A percentile compares a stretch with the other conserved stretches of the same genome.
phyloP scores from a whole-genome alignment of 2,888 invertebrate species.

The Keiferia lycopersicella region DNA sequence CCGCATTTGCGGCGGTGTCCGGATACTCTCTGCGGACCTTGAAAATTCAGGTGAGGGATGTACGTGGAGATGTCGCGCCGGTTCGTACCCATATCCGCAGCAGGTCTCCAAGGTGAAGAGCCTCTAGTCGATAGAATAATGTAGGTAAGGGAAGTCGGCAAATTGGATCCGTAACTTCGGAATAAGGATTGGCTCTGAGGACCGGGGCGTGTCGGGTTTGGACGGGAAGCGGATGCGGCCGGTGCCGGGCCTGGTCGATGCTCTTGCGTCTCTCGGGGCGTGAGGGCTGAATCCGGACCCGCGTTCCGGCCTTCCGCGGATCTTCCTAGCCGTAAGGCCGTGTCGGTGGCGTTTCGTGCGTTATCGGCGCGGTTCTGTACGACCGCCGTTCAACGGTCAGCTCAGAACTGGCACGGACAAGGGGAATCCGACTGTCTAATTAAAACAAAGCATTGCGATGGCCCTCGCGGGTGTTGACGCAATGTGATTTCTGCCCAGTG shows the following conservation, averaged over 20 bases:
- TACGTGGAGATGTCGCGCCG: conserved; percentile 58
- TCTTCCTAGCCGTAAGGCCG: conserved; percentile 45
- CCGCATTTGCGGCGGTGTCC: conserved; percentile 50
- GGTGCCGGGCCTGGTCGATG: conserved; percentile 42
- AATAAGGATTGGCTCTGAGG: conserved; percentile 88
- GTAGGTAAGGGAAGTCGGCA: conserved; percentile 86
- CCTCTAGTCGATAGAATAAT: conserved; percentile 84
- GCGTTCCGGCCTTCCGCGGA: conserved; percentile 45
- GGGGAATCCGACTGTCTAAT: conserved; percentile 85
- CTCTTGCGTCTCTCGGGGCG: conserved; percentile 33
- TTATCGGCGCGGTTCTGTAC: conserved; percentile 40
- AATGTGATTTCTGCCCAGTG: conserved; percentile 87
- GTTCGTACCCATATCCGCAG: conserved; percentile 87
- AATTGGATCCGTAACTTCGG: conserved; percentile 85
- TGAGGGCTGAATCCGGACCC: conserved; percentile 56
- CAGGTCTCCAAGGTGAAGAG: conserved; percentile 88
- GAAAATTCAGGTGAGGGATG: conserved; percentile 59
- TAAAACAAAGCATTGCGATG: conserved; percentile 87
- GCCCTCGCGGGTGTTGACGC: conserved; percentile 82
- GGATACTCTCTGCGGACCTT: conserved; percentile 58
- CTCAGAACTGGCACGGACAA: conserved; percentile 84
- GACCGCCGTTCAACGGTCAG: conserved; percentile 72
- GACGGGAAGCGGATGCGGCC: conserved; percentile 53
- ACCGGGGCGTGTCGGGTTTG: conserved; percentile 82
- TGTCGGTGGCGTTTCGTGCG: conserved; percentile 48